Evolutionary conservation across 2,113 vertebrate species (phyloP).

Genomic region (Leptocoma aspasia): DNA sequence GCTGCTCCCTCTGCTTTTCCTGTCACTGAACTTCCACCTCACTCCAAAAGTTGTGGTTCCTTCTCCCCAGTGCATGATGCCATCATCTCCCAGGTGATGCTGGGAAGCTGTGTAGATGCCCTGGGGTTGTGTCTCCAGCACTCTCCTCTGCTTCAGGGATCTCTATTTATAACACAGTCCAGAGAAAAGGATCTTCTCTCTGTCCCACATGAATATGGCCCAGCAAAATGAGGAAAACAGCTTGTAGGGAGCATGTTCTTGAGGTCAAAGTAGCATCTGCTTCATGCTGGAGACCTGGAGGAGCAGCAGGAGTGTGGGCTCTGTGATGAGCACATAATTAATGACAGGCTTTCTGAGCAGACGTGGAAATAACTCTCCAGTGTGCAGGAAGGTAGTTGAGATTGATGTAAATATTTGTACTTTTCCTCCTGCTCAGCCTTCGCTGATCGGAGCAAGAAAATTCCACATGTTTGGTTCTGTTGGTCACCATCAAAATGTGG

Average conservation of each 20-base stretch:
- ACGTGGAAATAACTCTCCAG: accelerated
- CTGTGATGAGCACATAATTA: neutral
- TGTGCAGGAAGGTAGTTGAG: neutral
- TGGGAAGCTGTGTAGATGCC: neutral
- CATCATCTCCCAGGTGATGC: neutral
- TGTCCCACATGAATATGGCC: accelerated
- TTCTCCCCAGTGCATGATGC: neutral
- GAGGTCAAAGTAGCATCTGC: neutral
- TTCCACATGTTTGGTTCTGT: neutral
- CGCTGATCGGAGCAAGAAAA: neutral
- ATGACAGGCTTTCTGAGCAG: neutral
- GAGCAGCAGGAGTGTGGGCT: neutral
- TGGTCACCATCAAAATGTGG: neutral
- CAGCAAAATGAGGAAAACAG: neutral
- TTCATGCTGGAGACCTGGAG: neutral
- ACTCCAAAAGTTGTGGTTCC: neutral
- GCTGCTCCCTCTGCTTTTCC: neutral
- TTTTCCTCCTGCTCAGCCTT: neutral
- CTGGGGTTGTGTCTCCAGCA: accelerated
- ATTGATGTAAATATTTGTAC: neutral
- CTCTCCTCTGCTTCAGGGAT: neutral
- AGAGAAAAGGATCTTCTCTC: neutral
- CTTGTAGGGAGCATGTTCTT: neutral
- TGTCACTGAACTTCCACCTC: neutral
- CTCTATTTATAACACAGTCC: neutral